Percentiles rank a stretch among this genome's conserved stretches.
Conservation (phyloP, 2,888 invertebrate species). For the Conistra vaccinii region DNA sequence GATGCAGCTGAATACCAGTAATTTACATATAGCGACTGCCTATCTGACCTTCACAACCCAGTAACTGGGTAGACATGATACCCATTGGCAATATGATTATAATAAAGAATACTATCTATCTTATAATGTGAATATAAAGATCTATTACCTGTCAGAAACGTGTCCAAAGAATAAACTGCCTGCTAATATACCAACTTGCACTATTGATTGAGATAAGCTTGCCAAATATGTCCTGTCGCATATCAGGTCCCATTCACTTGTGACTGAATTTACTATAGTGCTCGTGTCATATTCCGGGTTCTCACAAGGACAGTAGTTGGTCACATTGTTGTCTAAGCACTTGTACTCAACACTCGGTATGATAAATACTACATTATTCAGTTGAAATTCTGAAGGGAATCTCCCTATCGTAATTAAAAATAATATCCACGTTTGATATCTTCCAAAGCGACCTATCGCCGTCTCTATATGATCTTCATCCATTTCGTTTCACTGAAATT, state of each 20-base stretch:
- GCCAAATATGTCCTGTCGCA: conserved; percentile 89
- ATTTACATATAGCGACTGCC: neutral
- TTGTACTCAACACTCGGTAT: conserved; percentile 88
- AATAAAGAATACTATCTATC: neutral
- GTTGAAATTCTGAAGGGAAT: conserved; percentile 90
- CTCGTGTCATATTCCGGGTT: conserved; percentile 89
- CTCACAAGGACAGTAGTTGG: conserved; percentile 84
- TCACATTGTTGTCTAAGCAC: conserved; percentile 83
- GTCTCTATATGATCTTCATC: conserved; percentile 78
- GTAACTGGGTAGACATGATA: neutral
- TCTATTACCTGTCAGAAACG: conserved; percentile 32
- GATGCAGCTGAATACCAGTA: conserved; percentile 4
- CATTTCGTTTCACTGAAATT: conserved; percentile 30
- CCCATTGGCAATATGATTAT: neutral
- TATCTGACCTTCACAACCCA: neutral
- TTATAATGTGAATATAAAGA: neutral
- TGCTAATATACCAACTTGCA: conserved; percentile 89
- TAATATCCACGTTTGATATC: conserved; percentile 89
- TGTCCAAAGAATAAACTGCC: conserved; percentile 87
- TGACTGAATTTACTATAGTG: conserved; percentile 89
- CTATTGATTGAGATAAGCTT: conserved; percentile 89
- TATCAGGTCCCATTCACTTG: conserved; percentile 91
- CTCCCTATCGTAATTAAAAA: conserved; percentile 87
- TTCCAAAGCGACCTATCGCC: conserved; percentile 89
- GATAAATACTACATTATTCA: conserved; percentile 89